phyloP scores from a whole-genome alignment of 2,113 vertebrate genomes.

The Tetraodon nigroviridis region DNA sequence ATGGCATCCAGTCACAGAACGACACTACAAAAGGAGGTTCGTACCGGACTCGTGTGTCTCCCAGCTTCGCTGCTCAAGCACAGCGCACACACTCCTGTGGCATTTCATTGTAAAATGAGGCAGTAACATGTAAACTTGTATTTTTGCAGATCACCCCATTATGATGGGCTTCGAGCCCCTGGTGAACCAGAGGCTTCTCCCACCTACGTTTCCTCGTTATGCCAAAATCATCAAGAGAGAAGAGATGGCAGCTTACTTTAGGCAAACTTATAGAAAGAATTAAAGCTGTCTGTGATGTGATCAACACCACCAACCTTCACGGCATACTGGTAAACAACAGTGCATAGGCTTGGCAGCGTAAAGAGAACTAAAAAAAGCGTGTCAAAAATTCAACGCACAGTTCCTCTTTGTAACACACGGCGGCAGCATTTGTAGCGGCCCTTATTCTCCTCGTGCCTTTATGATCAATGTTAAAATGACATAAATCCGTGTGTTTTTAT shows the following conservation, averaged over 20 bases:
- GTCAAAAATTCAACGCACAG: no score
- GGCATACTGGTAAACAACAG: slow-evolving; percentile 87
- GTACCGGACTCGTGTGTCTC: neutral
- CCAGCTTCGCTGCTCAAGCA: no score
- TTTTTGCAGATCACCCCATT: slow-evolving; percentile 89
- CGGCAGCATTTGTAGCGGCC: no score
- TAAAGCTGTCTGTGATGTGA: slow-evolving; percentile 96
- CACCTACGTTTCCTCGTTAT: slow-evolving; percentile 96
- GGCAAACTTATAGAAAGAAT: slow-evolving; percentile 94
- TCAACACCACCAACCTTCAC: slow-evolving; percentile 93
- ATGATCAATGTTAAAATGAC: no score
- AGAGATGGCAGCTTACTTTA: slow-evolving; percentile 98
- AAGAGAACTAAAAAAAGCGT: no score
- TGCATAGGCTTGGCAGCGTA: neutral
- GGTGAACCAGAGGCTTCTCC: slow-evolving; percentile 95
- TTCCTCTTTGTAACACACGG: no score
- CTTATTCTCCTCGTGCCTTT: no score
- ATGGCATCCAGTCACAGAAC: slow-evolving; percentile 96
- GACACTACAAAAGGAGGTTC: slow-evolving; percentile 97
- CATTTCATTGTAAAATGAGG: neutral
- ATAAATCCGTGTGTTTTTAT: slow-evolving; percentile 1
- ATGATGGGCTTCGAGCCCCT: slow-evolving; percentile 99
- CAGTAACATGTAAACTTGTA: neutral
- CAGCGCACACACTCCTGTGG: neutral
- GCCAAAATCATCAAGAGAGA: slow-evolving; percentile 99